Conservation (phyloP, 2,797 vertebrate species). For the Catostomus latipinnis region DNA sequence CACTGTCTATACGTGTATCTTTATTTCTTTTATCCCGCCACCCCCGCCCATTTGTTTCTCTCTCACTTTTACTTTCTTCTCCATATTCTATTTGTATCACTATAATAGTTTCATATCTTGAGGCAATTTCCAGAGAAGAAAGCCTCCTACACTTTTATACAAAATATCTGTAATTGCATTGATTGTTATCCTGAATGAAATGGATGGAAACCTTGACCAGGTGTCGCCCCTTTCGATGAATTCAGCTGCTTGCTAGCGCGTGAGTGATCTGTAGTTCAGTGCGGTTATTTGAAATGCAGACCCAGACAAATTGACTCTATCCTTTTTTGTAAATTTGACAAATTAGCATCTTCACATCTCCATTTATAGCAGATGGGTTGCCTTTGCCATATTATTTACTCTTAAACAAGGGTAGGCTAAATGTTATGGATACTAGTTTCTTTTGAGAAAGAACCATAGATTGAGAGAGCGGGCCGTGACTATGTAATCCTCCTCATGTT, state of each 20-base stretch:
- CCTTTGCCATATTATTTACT: constrained; percentile 3
- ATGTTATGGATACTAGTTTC: constrained; percentile 47
- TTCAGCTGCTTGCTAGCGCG: constrained; percentile 23
- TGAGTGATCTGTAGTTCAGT: constrained; percentile 9
- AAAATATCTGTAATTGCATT: constrained; percentile 54
- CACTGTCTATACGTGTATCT: constrained; percentile 3
- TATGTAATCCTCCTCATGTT: constrained; percentile 23
- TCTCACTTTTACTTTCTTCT: constrained; percentile 20
- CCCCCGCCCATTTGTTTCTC: constrained; percentile 13
- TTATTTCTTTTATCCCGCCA: background rate
- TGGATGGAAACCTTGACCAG: constrained; percentile 56
- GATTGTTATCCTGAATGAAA: constrained; percentile 45
- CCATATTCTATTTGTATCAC: constrained; percentile 42
- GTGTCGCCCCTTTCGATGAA: constrained; percentile 38
- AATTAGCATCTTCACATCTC: constrained; percentile 48
- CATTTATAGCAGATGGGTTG: background rate
- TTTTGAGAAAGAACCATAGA: constrained; percentile 22
- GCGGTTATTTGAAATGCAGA: constrained; percentile 24
- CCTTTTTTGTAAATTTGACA: constrained; percentile 32
- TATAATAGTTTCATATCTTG: constrained; percentile 19
- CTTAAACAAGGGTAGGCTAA: constrained; percentile 1
- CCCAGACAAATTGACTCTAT: constrained; percentile 31
- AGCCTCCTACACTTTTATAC: constrained; percentile 56
- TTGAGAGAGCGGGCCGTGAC: background rate
- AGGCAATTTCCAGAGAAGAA: constrained; percentile 59